phyloP scores from a whole-genome alignment of 2,888 invertebrate genomes.

The Ceraclea dissimilis region DNA sequence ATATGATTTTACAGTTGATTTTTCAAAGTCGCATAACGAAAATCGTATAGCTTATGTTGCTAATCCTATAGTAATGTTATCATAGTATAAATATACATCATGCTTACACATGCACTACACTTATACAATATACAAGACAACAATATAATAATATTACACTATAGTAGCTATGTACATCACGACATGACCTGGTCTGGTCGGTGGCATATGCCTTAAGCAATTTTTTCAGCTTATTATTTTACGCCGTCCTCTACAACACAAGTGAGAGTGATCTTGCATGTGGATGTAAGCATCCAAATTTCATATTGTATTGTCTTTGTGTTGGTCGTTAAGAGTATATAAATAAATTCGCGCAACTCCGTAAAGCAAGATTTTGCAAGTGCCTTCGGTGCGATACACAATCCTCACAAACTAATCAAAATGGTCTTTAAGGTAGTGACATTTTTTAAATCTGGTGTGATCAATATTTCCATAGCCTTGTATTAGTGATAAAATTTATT shows the following conservation, averaged over 20 bases:
- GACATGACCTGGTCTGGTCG: not conserved
- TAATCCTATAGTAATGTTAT: no score
- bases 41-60: no score
- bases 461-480: not conserved
- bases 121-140: no score
- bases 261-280: slow-evolving; percentile 1
- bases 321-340: not conserved
- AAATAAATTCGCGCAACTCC: not conserved
- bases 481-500: not conserved
- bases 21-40: no score
- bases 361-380: slow-evolving; percentile 4
- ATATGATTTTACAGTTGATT: no score
- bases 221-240: not conserved
- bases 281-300: slow-evolving; percentile 3
- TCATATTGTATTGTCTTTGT: not conserved
- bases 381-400: slow-evolving; percentile 4
- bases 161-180: no score
- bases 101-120: no score
- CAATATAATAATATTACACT: no score
- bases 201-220: slow-evolving; percentile 5
- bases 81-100: no score
- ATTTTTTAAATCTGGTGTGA: not conserved
- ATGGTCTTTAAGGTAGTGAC: slow-evolving; percentile 5
- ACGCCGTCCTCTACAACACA: not conserved
- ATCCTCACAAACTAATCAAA: not conserved